Base-by-base conservation (phyloP, 2,888 invertebrate genomes). In the Lepidocyrtinus sp. region DNA sequence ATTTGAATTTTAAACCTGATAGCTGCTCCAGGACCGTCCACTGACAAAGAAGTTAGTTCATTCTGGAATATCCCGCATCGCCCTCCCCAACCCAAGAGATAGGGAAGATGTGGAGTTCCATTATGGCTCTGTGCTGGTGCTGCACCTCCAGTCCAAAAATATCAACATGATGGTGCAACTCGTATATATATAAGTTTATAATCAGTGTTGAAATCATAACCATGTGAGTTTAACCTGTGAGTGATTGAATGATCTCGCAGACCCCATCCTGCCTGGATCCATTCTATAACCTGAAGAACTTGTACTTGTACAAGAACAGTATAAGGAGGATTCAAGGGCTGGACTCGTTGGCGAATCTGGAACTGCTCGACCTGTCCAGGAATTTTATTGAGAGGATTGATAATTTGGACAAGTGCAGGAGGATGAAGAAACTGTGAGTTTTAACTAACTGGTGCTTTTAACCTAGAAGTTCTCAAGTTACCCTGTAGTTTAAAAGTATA, bases 311-410 rank as follows among this genome's bases (percentile, higher is more conserved):
- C 87, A 92, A 94, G 87, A 98, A 97, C 88, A 91, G 91, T 86
- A 93, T 98, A 84, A 89, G 91, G 0, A 92, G 92, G 88, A 92
- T 97, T 22, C 91, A 94, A 88, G 94, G 95, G 87, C 87, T 97
- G 5, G 90, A 92, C 67, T 88, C 90, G 24, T 89, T 95, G 1
- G 90, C 89, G 65, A 92, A 93, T 85, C 88, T 95, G 61, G 90
- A 91, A 21, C 91, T 92, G 84, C 87, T 91, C 15, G 90, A 91
- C 87, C 87, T 91, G 55, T 91, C 92, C 90, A 90, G 90, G 83
- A 92, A 92, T 87, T 88, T 91, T 25, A 87, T 92, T n/a, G 85
- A 88, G 1, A 90, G 90, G 83, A 88, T 92, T 25, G 91, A 91
- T 85, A 90, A 90, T 21, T 85, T 92, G 80, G 90, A 90, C 2